Evolutionary conservation across 1,140 invertebrate species (phyloP).

Genomic region (Atta cephalotes): DNA sequence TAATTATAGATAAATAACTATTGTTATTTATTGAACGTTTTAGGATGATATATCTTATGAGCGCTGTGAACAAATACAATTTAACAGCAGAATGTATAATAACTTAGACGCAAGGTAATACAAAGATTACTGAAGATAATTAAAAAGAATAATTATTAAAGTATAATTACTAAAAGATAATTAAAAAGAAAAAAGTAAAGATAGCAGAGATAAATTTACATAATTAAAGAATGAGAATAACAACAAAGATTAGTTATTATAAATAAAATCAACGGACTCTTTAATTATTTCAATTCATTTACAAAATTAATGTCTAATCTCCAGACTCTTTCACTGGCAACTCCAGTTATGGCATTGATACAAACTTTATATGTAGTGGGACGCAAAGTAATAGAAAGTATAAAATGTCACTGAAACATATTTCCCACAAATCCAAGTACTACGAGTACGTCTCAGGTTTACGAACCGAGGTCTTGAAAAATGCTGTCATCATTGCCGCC

Average conservation of each 20-base stretch:
- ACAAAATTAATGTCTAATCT: background rate
- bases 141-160: no score
- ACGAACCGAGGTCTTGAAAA: constrained; percentile 18
- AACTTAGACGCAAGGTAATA: no score
- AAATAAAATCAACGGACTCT: background rate
- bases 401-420: background rate
- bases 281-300: background rate
- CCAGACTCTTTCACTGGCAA: background rate
- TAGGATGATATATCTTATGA: no score
- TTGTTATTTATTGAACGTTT: no score
- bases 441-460: constrained; percentile 10
- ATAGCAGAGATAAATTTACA: no score
- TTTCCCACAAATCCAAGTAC: background rate
- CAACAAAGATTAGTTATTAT: background rate
- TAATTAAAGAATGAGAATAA: no score
- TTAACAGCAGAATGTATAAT: no score
- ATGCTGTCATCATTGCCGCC: constrained; percentile 9
- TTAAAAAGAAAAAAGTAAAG: no score
- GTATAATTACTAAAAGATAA: no score
- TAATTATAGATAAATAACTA: no score
- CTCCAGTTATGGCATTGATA: background rate
- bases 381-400: background rate
- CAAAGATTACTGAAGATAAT: no score
- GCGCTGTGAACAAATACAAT: no score
- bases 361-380: background rate